Conservation (phyloP, 1,140 invertebrate genomes). For the Drosophila kohkoa region DNA sequence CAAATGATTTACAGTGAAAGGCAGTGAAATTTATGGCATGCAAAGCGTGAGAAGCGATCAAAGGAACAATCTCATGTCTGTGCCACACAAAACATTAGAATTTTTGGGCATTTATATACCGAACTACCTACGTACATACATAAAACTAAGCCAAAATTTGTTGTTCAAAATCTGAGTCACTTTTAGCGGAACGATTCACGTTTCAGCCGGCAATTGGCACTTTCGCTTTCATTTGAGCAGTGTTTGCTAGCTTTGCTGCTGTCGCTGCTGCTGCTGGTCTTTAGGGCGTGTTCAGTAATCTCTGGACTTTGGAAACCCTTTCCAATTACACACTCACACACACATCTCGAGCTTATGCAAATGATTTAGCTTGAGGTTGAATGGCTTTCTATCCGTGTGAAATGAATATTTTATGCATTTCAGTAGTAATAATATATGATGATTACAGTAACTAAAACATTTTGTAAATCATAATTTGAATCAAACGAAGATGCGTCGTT, state of each 20-base stretch:
- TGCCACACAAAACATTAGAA: background rate
- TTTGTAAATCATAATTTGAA: conserved; percentile 75
- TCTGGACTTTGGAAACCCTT: conserved; percentile 65
- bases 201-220: conserved; percentile 26
- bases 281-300: conserved; percentile 37
- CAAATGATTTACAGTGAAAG: conserved; percentile 80
- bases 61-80: conserved; percentile 9
- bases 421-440: background rate
- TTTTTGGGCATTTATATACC: background rate
- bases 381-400: conserved; percentile 64
- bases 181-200: background rate
- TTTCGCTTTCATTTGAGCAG: conserved; percentile 59
- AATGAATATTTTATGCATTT: conserved; percentile 32
- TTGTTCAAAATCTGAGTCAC: background rate
- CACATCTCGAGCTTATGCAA: conserved; percentile 50
- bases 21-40: conserved; percentile 79
- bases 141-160: background rate
- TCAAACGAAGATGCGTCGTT: conserved; percentile 45
- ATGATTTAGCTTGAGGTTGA: conserved; percentile 24
- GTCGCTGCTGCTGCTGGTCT: background rate
- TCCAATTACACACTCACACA: conserved; percentile 44
- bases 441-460: conserved; percentile 32
- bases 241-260: background rate
- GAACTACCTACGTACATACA: background rate
- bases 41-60: conserved; percentile 66